phyloP scores from a whole-genome alignment of 1,140 invertebrate species.

The Pogonus chalceus region DNA sequence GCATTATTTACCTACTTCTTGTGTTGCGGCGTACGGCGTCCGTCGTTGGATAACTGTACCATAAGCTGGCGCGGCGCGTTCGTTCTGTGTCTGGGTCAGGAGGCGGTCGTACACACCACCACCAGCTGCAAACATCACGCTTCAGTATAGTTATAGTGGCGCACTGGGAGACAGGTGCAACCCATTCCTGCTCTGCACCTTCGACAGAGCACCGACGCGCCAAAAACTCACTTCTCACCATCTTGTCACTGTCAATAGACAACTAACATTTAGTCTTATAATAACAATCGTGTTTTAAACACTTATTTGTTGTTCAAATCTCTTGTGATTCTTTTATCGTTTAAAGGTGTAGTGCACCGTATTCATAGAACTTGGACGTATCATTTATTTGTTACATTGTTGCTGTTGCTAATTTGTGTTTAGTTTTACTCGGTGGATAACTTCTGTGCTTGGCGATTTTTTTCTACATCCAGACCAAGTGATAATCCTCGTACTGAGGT shows the following conservation, averaged over 20 bases:
- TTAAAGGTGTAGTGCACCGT: too few relatives aligned
- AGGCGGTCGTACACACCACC: conserved; percentile 35
- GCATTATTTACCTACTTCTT: conserved; percentile 28
- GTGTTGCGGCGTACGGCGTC: conserved; percentile 16
- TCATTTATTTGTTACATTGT: too few relatives aligned
- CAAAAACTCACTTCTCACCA: conserved; percentile 20
- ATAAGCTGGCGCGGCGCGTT: too few relatives aligned
- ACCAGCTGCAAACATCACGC: conserved; percentile 7
- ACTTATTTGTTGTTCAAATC: too few relatives aligned
- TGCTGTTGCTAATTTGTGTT: conserved; percentile 15
- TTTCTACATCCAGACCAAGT: conserved; percentile 9
- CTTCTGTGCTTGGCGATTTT: conserved; percentile 8
- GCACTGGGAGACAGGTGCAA: conserved; percentile 45
- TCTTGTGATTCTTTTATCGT: too few relatives aligned
- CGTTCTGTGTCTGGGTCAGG: conserved; percentile 48
- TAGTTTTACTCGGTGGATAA: conserved; percentile 4
- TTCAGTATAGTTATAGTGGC: conserved; percentile 35
- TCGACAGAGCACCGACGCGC: conserved; percentile 36
- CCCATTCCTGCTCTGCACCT: conserved; percentile 33
- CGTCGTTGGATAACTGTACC: conserved; percentile 40
- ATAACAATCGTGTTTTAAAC: too few relatives aligned
- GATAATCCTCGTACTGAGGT: conserved; percentile 9
- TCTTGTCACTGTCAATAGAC: not conserved
- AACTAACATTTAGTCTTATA: not conserved
- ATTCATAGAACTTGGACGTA: too few relatives aligned